phyloP scores from a whole-genome alignment of 2,888 invertebrate species.

The Auanema freiburgensis region DNA sequence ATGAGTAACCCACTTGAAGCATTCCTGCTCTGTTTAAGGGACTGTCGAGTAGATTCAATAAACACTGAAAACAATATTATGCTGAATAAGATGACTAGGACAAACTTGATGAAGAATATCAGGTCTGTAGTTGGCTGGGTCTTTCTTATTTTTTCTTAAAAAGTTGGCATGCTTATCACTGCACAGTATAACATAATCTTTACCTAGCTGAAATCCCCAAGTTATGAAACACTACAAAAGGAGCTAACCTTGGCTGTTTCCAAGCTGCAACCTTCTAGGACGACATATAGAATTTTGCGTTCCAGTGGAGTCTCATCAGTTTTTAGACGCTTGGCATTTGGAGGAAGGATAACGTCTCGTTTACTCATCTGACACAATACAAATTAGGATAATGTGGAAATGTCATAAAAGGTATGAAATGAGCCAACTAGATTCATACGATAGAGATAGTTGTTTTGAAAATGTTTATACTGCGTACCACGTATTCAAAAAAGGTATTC shows the following conservation, averaged over 20 bases:
- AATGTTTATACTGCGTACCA: neutral
- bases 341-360: constrained; percentile 31
- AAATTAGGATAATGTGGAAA: neutral
- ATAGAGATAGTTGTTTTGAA: neutral
- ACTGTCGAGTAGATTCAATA: constrained; percentile 95
- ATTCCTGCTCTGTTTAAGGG: constrained; percentile 92
- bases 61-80: constrained; percentile 72
- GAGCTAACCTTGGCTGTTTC: constrained; percentile 86
- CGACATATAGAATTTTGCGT: constrained; percentile 75
- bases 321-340: constrained; percentile 52
- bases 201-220: constrained; percentile 43
- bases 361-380: neutral
- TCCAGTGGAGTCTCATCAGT: constrained; percentile 39
- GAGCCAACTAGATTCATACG: neutral
- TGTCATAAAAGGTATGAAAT: neutral
- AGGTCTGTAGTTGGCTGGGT: constrained; percentile 85
- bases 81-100: constrained; percentile 2
- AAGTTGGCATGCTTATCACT: constrained; percentile 58
- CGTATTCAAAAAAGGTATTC: neutral
- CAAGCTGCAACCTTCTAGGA: constrained; percentile 89
- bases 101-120: constrained; percentile 88
- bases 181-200: constrained; percentile 55
- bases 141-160: constrained; percentile 79
- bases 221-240: constrained; percentile 35
- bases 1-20: constrained; percentile 72